Percentiles rank a stretch among this genome's conserved stretches.
phyloP scores from a whole-genome alignment of 2,113 vertebrate genomes.

The Ctenomys sociabilis region DNA sequence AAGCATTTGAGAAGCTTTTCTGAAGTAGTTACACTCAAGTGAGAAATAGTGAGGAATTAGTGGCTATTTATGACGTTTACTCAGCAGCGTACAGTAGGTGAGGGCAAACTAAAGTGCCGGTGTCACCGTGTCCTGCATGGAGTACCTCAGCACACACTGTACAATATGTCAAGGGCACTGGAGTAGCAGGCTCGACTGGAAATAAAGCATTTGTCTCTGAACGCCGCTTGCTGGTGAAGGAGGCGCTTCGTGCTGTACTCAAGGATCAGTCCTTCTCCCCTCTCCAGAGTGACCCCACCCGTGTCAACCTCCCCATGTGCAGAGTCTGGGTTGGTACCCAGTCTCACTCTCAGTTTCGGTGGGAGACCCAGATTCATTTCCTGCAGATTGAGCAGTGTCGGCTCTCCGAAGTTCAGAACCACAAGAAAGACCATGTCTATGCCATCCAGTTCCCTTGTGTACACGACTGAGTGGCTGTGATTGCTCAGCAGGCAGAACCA shows the following conservation, averaged over 20 bases:
- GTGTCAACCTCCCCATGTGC: constrained; percentile 82
- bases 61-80: not conserved
- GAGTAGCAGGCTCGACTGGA: constrained; percentile 95
- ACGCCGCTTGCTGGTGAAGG: constrained; percentile 84
- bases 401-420: constrained; percentile 93
- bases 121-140: not conserved
- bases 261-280: constrained; percentile 93
- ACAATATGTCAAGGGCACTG: constrained; percentile 88
- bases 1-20: constrained; percentile 46
- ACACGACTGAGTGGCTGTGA: constrained; percentile 87
- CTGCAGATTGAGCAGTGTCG: constrained; percentile 84
- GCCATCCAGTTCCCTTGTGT: constrained; percentile 93
- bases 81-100: not conserved
- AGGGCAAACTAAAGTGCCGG: not conserved
- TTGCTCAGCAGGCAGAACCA: constrained; percentile 93
- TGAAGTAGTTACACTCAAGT: constrained; percentile 22
- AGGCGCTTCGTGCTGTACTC: constrained; percentile 86
- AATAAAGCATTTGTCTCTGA: constrained; percentile 89
- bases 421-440: constrained; percentile 89
- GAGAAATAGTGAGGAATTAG: constrained; percentile 33
- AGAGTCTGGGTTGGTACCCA: constrained; percentile 88
- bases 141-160: constrained; percentile 75
- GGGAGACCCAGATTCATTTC: constrained; percentile 87
- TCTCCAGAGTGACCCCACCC: constrained; percentile 82
- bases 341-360: constrained; percentile 82